These are phyloP conservation scores for Cynoglossus semilaevis DNA, from an alignment of 2,113 vertebrate species.

Conservation along the genomic window DNA sequence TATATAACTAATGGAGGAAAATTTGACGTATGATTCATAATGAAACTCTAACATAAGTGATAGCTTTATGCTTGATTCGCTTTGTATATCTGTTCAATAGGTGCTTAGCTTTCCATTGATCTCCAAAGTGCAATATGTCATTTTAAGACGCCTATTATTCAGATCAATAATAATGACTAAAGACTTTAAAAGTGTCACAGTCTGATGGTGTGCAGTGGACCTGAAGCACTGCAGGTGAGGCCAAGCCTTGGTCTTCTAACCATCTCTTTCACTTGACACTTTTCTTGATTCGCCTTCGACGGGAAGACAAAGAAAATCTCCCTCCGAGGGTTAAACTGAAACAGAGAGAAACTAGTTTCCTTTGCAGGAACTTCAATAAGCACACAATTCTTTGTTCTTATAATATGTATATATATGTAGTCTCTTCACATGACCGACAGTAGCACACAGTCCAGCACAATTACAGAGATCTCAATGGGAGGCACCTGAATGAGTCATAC, in stretches of 20 bases:
- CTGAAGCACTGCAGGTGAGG: slow-evolving; percentile 3
- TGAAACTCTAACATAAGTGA: too few species aligned
- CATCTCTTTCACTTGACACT: slow-evolving; percentile 26
- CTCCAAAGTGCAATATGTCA: slow-evolving; percentile 2
- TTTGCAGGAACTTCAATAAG: not conserved
- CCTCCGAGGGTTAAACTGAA: slow-evolving; percentile 34
- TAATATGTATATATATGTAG: too few species aligned
- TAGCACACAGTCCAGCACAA: slow-evolving; percentile 8
- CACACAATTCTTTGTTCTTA: too few species aligned
- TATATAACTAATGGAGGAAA: too few species aligned
- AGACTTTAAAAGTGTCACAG: slow-evolving; percentile 12
- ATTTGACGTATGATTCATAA: too few species aligned
- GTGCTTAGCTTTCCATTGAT: slow-evolving; percentile 5
- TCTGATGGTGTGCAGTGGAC: slow-evolving; percentile 7
- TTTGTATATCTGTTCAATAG: not conserved
- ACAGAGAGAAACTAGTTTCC: slow-evolving; percentile 52
- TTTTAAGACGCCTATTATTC: not conserved
- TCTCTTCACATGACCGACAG: not conserved
- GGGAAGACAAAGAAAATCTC: not conserved
- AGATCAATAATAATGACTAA: slow-evolving; percentile 5
- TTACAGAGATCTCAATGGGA: slow-evolving; percentile 20
- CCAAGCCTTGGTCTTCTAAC: slow-evolving; percentile 29
- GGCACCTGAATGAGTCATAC: slow-evolving; percentile 30
- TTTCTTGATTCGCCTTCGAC: slow-evolving; percentile 1
- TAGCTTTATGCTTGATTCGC: too few species aligned